Base-by-base conservation (phyloP, 2,113 vertebrate species). In the Varanus salvator region DNA sequence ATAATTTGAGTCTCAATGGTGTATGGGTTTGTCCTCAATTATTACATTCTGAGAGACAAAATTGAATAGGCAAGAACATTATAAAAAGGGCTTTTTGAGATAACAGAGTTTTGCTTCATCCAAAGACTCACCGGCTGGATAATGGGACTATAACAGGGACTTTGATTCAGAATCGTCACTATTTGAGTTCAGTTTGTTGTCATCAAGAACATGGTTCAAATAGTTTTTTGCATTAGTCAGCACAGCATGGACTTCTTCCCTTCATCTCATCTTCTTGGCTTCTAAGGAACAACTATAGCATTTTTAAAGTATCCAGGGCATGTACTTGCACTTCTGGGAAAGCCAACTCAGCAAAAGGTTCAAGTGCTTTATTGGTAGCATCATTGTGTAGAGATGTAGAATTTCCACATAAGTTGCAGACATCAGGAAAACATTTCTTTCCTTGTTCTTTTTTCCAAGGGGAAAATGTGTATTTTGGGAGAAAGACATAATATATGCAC, bases 21-120 rank as follows among this genome's bases (percentile, higher is more conserved):
- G 81, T 25, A 15, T 0, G 0, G 19, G 3, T 34, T 44, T 86
- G n/a, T 76, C 85, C 72, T 60, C 52, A 80, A 44, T 4, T 90
- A 12, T 87, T 89, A 85, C 69, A 89, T 91, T 87, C 71, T 91
- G 72, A 52, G 90, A 54, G 11, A 5, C 0, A 75, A 66, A 92
- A 88, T 44, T 89, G 85, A 91, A 89, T 44, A 2, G 89, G 38
- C 29, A 66, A 38, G 1, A 69, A 60, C 23, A 27, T 4, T 84
- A 8, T 60, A 44, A 88, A 8, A 88, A 38, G 86, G 54, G 19
- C 23, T 82, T 48, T 74, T 27, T 12, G 44, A 82, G 52, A 12
- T 64, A 12, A 21, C 12, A 80, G 11, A 83, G 29, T n/a, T 89
- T 19, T 27, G 23, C 86, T 72, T 84, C 38, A 60, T 89, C 34